Conservation (phyloP, 2,888 invertebrate species). For the Hemicrepidius hirtus region DNA sequence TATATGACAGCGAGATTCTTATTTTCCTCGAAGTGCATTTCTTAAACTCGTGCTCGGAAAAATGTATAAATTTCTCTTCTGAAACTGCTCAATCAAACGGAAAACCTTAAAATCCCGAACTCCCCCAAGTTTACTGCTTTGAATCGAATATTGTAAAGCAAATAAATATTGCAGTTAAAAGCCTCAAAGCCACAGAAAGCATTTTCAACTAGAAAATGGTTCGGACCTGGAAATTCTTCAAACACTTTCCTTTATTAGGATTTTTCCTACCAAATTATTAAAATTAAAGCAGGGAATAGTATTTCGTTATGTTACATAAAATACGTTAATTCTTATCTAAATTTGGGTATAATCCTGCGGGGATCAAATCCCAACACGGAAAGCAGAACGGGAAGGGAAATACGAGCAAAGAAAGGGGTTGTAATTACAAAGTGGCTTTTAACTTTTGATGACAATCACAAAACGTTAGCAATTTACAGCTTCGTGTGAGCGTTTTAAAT, state of each 20-base stretch:
- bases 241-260: background rate
- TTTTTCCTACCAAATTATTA: constrained; percentile 10
- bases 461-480: constrained; percentile 17
- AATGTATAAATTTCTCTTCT: constrained; percentile 33
- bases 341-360: constrained; percentile 14
- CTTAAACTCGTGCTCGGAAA: constrained; percentile 24
- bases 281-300: constrained; percentile 27
- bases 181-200: constrained; percentile 24
- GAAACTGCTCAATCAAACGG: constrained; percentile 36
- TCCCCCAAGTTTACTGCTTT: constrained; percentile 33
- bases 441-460: constrained; percentile 17
- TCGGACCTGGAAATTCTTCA: background rate
- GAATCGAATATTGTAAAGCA: constrained; percentile 32
- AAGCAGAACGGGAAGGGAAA: constrained; percentile 1
- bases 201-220: constrained; percentile 15
- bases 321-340: constrained; percentile 31
- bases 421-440: constrained; percentile 30
- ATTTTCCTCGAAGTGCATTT: constrained; percentile 22
- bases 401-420: constrained; percentile 22
- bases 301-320: constrained; percentile 10
- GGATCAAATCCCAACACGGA: constrained; percentile 1
- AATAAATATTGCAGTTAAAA: constrained; percentile 32
- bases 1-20: background rate
- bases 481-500: background rate
- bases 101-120: constrained; percentile 33